These are phyloP conservation scores for Epirrhoe tristata DNA, from an alignment of 2,888 invertebrate species.

Conservation along the genomic window DNA sequence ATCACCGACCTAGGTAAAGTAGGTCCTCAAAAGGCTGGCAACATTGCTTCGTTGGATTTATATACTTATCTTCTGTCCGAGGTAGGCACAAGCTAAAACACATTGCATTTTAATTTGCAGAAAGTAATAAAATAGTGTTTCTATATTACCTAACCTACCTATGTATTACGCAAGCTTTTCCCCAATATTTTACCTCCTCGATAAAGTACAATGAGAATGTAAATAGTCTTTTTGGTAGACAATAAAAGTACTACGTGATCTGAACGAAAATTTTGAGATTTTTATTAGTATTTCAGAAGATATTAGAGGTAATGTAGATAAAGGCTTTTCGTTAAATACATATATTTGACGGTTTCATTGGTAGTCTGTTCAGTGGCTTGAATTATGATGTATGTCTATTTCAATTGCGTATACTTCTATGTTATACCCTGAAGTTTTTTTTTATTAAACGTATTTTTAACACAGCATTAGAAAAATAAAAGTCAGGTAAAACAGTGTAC, in stretches of 20 bases:
- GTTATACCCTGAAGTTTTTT: too few relatives aligned
- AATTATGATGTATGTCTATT: constrained; percentile 7
- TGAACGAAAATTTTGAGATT: constrained; percentile 33
- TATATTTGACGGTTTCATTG: constrained; percentile 17
- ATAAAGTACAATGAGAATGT: constrained; percentile 32
- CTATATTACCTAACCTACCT: too few relatives aligned
- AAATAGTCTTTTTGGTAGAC: constrained; percentile 48
- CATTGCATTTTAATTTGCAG: too few relatives aligned
- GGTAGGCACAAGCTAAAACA: too few relatives aligned
- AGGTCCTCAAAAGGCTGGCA: too few relatives aligned
- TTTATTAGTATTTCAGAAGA: constrained; percentile 26
- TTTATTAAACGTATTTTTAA: too few relatives aligned
- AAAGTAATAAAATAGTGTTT: too few relatives aligned
- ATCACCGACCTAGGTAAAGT: too few relatives aligned
- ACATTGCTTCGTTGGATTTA: too few relatives aligned
- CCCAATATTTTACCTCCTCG: constrained; percentile 9
- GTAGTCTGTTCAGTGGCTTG: constrained; percentile 11
- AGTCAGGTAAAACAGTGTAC: too few relatives aligned
- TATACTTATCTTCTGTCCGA: too few relatives aligned
- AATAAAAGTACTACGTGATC: constrained; percentile 58
- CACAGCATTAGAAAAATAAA: too few relatives aligned
- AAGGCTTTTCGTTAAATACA: constrained; percentile 9
- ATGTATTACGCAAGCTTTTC: not conserved
- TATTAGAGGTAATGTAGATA: constrained; percentile 23
- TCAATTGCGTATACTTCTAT: not conserved